Evolutionary conservation across 2,888 invertebrate genomes (phyloP), one percentile per base, ranked within the genome.

Genomic region (Oxytorus armatus): DNA sequence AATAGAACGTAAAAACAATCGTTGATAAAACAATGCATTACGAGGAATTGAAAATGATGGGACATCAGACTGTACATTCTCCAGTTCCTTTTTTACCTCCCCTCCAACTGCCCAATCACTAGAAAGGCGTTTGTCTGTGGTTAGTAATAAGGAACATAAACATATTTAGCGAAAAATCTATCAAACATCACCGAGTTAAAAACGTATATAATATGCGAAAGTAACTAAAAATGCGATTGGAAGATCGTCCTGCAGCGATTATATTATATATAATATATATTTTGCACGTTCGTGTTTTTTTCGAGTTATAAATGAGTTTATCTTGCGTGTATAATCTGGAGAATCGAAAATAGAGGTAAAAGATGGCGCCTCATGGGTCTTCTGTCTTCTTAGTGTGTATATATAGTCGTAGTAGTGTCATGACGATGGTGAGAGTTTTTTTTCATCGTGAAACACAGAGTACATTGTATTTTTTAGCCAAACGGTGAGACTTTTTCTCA

Each of bases 401-500:
- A n/a, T n/a, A n/a, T n/a, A n/a, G 14, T 2, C 10, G 33, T 33
- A 33, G 36, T 18, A 33, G 47, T 14, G 33, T 33, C 14, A 11
- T 47, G n/a, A 39, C 3, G 25, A 55, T 59, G 7, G 33, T 49
- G 29, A 66, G 47, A 70, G 57, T 23, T 47, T 25, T 59, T 59
- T 47, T 47, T 23, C n/a, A n/a, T n/a, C n/a, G n/a, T n/a, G n/a
- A n/a, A n/a, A n/a, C n/a, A n/a, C n/a, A n/a, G n/a, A n/a, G n/a
- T n/a, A n/a, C n/a, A n/a, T n/a, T n/a, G n/a, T n/a, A n/a, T n/a
- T n/a, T n/a, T n/a, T n/a, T n/a, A n/a, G n/a, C n/a, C n/a, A n/a
- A n/a, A n/a, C 8, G 36, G 29, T 77, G 77, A 16, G 66, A 74
- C 11, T 63, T 61, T 53, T 68, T 74, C 74, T 61, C 68, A 68